A percentile compares a stretch with the other conserved stretches of the same genome.
Conservation (phyloP, 2,797 vertebrate genomes). For the Choloepus didactylus region DNA sequence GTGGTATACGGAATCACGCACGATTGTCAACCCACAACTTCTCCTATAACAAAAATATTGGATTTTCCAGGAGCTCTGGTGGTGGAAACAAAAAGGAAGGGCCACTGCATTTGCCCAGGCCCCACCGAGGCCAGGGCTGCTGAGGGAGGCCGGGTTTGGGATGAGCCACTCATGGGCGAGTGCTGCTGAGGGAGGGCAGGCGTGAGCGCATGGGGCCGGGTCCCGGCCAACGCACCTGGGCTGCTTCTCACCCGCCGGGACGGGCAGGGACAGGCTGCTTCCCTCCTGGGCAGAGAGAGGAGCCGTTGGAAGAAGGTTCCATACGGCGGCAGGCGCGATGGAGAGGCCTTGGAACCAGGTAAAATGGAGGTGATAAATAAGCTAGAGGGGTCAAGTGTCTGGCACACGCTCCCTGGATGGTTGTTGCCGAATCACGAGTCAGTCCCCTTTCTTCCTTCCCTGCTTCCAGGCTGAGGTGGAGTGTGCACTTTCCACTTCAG, state of each 20-base stretch:
- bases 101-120: background rate
- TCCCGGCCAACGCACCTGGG: too few relatives aligned
- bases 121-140: background rate
- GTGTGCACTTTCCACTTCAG: background rate
- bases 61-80: background rate
- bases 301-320: too few relatives aligned
- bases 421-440: background rate
- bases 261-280: too few relatives aligned
- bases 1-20: too few relatives aligned
- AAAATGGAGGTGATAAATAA: too few relatives aligned
- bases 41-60: background rate
- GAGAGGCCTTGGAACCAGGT: too few relatives aligned
- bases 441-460: background rate
- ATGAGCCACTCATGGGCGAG: background rate
- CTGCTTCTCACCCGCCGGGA: too few relatives aligned
- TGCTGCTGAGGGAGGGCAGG: background rate
- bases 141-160: background rate
- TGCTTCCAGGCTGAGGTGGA: background rate
- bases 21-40: too few relatives aligned
- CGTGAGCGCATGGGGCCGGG: accelerated
- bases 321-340: too few relatives aligned
- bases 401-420: too few relatives aligned
- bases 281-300: too few relatives aligned
- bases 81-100: background rate
- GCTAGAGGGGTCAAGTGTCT: too few relatives aligned